Percentiles rank a stretch among this genome's conserved stretches.
phyloP scores from a whole-genome alignment of 2,888 invertebrate genomes.

The Volucella inanis region DNA sequence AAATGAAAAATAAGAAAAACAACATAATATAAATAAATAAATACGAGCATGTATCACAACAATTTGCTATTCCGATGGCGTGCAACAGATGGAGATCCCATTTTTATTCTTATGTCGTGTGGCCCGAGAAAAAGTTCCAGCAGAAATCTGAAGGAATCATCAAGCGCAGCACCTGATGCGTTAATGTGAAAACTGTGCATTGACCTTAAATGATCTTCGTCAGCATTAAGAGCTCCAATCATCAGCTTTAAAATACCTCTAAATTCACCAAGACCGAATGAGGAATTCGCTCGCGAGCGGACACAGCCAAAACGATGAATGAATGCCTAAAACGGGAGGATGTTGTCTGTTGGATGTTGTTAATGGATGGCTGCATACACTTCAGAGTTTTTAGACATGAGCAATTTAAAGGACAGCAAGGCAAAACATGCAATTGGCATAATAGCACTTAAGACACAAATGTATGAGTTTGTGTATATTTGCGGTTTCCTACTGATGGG shows the following conservation, averaged over 20 bases:
- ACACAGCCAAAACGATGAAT: slow-evolving; percentile 49
- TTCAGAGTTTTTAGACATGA: neutral
- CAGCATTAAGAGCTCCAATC: slow-evolving; percentile 26
- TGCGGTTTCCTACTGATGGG: neutral
- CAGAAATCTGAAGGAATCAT: slow-evolving; percentile 53
- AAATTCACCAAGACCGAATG: slow-evolving; percentile 19
- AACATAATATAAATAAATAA: neutral
- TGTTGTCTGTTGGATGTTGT: slow-evolving; percentile 6
- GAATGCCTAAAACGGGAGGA: slow-evolving; percentile 54
- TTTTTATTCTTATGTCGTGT: slow-evolving; percentile 5
- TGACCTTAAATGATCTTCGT: slow-evolving; percentile 60
- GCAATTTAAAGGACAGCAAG: slow-evolving; percentile 47
- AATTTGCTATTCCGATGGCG: slow-evolving; percentile 63
- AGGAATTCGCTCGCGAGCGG: slow-evolving; percentile 20
- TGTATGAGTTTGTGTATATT: slow-evolving; percentile 8
- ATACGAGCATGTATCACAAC: too few relatives aligned
- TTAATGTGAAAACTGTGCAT: slow-evolving; percentile 66
- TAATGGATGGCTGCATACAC: too few relatives aligned
- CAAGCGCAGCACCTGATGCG: slow-evolving; percentile 63
- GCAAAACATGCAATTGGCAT: slow-evolving; percentile 32
- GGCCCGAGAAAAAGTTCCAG: slow-evolving; percentile 1
- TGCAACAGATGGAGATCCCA: slow-evolving; percentile 39
- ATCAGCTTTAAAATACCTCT: slow-evolving; percentile 13
- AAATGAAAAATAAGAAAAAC: slow-evolving; percentile 18
- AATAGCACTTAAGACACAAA: slow-evolving; percentile 41